phyloP scores from a whole-genome alignment of 2,888 invertebrate genomes.

The Chydorus sphaericus region DNA sequence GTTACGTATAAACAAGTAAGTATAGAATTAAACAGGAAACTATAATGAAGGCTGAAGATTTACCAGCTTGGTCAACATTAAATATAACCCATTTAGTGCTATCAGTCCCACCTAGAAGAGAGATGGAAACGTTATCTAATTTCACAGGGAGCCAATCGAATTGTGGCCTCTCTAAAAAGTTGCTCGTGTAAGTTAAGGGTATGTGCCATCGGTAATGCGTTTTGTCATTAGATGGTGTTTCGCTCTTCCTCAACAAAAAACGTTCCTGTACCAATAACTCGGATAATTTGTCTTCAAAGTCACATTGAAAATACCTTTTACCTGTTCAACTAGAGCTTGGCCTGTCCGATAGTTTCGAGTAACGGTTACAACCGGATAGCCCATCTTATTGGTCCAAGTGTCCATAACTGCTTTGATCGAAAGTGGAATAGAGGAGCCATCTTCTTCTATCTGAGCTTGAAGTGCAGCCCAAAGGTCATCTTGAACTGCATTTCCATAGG shows the following conservation, averaged over 20 bases:
- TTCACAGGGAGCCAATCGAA: slow-evolving; percentile 5
- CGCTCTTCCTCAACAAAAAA: slow-evolving; percentile 19
- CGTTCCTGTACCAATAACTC: slow-evolving; percentile 16
- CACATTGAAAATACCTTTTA: too few species aligned
- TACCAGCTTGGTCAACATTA: slow-evolving; percentile 23
- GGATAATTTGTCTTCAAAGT: too few species aligned
- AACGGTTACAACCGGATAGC: slow-evolving; percentile 25
- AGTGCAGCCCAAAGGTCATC: slow-evolving; percentile 69
- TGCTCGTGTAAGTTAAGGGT: slow-evolving; percentile 38
- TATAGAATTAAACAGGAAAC: too few species aligned
- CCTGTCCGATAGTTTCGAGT: slow-evolving; percentile 19
- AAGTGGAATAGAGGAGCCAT: slow-evolving; percentile 32
- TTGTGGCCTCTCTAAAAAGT: too few species aligned
- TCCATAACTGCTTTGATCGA: slow-evolving; percentile 42
- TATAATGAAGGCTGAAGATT: too few species aligned
- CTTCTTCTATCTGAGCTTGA: slow-evolving; percentile 49
- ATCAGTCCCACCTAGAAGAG: background rate
- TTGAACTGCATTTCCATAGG: slow-evolving; percentile 61
- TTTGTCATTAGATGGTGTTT: slow-evolving; percentile 20
- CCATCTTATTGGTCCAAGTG: slow-evolving; percentile 33
- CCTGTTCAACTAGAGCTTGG: slow-evolving; percentile 21
- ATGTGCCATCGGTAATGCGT: slow-evolving; percentile 38
- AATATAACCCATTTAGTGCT: slow-evolving; percentile 22
- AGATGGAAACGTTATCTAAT: background rate
- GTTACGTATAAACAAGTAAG: too few species aligned